phyloP scores from a whole-genome alignment of 37 sponge, comb jelly and placozoan genomes.

The Chondrosia reniformis region DNA sequence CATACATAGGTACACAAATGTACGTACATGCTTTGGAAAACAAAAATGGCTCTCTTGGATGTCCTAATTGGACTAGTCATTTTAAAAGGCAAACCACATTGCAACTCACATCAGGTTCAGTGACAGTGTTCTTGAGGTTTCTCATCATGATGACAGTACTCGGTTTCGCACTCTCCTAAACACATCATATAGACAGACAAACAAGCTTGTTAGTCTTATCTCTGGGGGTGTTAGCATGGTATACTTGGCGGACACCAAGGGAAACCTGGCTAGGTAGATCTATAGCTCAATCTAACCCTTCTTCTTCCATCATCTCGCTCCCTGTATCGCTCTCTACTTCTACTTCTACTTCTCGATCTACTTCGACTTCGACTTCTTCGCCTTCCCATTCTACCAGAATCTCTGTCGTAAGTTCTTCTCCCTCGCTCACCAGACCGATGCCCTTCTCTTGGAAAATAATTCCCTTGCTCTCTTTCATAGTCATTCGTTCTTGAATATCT shows the following conservation, averaged over 20 bases:
- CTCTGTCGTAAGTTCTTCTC: slow-evolving; percentile 1
- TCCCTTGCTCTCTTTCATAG: no score
- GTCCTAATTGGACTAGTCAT: no score
- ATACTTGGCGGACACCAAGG: neutral
- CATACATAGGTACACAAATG: no score
- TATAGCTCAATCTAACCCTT: neutral
- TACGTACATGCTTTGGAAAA: no score
- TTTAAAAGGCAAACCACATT: no score
- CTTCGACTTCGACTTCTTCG: slow-evolving; percentile 8
- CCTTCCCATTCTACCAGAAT: no score
- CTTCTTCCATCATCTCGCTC: slow-evolving; percentile 11
- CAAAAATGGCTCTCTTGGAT: no score
- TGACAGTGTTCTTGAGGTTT: slow-evolving; percentile 37
- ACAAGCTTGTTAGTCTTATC: neutral
- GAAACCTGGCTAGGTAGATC: neutral
- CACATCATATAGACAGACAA: neutral
- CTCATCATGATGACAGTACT: slow-evolving; percentile 59
- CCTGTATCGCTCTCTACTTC: slow-evolving; percentile 24
- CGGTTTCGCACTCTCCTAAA: slow-evolving; percentile 9
- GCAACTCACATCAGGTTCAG: slow-evolving; percentile 58
- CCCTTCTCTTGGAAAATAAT: no score
- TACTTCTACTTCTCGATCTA: neutral
- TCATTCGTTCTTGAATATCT: no score
- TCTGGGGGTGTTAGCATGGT: neutral
- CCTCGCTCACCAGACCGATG: neutral